A percentile compares a stretch with the other conserved stretches of the same genome.
Conservation (phyloP, 2,888 invertebrate genomes). For the Volucella bombylans region DNA sequence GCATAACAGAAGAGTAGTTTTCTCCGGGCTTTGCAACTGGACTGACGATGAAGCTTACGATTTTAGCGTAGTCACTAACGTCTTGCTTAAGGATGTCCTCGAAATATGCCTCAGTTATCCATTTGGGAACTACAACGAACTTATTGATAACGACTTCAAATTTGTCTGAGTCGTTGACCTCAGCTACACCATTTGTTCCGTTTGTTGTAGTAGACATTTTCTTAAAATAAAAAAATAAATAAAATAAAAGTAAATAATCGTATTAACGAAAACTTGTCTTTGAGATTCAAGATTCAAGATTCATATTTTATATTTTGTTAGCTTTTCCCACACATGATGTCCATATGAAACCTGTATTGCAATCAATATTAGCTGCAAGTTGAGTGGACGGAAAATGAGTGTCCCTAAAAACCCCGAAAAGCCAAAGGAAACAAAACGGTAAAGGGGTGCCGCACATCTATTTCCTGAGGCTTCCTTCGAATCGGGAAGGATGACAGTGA, state of each 20-base stretch:
- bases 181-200: conserved; percentile 32
- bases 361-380: too few relatives aligned
- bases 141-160: neutral
- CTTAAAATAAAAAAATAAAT: neutral
- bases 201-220: conserved; percentile 1
- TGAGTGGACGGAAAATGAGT: too few relatives aligned
- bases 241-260: too few relatives aligned
- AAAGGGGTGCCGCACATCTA: too few relatives aligned
- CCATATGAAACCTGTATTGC: neutral
- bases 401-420: too few relatives aligned
- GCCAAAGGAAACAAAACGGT: too few relatives aligned
- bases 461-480: too few relatives aligned
- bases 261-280: neutral
- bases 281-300: neutral
- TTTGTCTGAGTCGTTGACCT: too few relatives aligned
- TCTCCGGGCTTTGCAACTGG: conserved; percentile 75
- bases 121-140: conserved; percentile 73
- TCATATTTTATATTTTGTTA: too few relatives aligned
- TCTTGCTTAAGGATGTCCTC: conserved; percentile 76
- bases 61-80: conserved; percentile 76
- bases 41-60: conserved; percentile 74
- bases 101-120: conserved; percentile 77
- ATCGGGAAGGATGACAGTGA: too few relatives aligned
- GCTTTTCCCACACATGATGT: too few relatives aligned
- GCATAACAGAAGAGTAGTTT: conserved; percentile 78